Evolutionary conservation across 37 sponge, comb jelly and placozoan species (phyloP).

Genomic region (Theonella swinhoei): DNA sequence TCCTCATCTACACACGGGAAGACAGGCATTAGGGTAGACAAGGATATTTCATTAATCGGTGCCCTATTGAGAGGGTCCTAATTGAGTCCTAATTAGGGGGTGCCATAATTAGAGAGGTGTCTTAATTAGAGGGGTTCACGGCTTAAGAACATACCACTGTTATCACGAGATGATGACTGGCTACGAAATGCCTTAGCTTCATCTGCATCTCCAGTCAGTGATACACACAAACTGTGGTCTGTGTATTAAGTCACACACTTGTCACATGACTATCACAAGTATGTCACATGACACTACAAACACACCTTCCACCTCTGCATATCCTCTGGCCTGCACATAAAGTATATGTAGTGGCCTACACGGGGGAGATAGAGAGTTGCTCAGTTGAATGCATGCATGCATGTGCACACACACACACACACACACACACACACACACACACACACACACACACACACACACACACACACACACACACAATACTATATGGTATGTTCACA

Average conservation of each 20-base stretch:
- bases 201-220: conserved; percentile 62
- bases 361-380: background rate
- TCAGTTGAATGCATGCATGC: background rate
- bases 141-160: conserved; percentile 17
- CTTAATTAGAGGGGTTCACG: background rate
- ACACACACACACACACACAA: too few species aligned
- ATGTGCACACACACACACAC: background rate
- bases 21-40: too few species aligned
- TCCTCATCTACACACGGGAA: conserved; percentile 35
- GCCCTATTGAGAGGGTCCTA: too few species aligned
- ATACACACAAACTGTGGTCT: conserved; percentile 34
- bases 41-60: too few species aligned
- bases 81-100: too few species aligned
- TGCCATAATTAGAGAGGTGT: too few species aligned
- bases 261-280: too few species aligned
- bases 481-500: background rate
- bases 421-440: background rate
- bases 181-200: conserved; percentile 67
- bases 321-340: conserved; percentile 74
- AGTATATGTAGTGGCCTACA: conserved; percentile 78
- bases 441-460: background rate
- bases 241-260: too few species aligned
- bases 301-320: conserved; percentile 62
- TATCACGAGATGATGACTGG: conserved; percentile 18
- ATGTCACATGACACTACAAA: background rate